Percentiles rank a stretch among this genome's conserved stretches.
These are phyloP conservation scores for Salticus scenicus DNA, from an alignment of 2,888 invertebrate genomes.

Conservation along the genomic window DNA sequence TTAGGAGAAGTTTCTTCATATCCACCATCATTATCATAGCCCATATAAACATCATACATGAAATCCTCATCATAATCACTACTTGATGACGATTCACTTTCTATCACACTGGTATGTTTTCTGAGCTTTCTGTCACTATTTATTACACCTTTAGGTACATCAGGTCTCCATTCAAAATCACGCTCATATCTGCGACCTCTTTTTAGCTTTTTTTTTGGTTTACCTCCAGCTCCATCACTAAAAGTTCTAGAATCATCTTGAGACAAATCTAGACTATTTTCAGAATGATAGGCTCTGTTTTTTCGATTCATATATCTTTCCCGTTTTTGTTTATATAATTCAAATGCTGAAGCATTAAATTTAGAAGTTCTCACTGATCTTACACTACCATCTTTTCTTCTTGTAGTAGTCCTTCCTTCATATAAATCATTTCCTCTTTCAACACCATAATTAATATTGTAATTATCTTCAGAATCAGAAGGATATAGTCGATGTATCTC, in stretches of 20 bases:
- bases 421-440: neutral
- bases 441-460: neutral
- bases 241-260: neutral
- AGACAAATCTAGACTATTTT: neutral
- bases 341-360: neutral
- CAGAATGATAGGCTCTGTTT: neutral
- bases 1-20: too few species aligned
- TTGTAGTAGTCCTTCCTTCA: neutral
- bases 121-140: slow-evolving; percentile 9
- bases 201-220: slow-evolving; percentile 2
- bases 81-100: slow-evolving; percentile 20
- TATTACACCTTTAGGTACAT: neutral
- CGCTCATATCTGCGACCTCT: slow-evolving; percentile 29
- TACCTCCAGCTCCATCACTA: neutral
- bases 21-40: neutral
- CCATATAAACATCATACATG: neutral
- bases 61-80: slow-evolving; percentile 16
- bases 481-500: slow-evolving; percentile 1
- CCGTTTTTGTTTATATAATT: neutral
- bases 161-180: slow-evolving; percentile 45
- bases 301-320: neutral
- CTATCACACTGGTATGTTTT: slow-evolving; percentile 16
- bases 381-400: neutral
- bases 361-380: neutral
- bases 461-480: neutral